These are phyloP conservation scores for Jordanella pulchra DNA, from an alignment of 2,797 vertebrate species.

Conservation along the genomic window DNA sequence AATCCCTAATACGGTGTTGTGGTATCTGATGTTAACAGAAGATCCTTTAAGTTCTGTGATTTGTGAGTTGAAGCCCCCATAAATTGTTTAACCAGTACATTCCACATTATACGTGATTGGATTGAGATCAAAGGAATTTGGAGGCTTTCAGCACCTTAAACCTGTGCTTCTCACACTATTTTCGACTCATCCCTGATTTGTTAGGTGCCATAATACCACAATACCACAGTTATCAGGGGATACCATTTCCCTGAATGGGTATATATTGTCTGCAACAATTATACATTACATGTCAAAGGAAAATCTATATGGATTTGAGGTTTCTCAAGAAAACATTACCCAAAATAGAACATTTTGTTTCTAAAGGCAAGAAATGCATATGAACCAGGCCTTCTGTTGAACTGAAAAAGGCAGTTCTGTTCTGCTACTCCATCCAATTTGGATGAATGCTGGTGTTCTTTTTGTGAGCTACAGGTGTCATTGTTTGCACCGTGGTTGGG, in stretches of 20 bases:
- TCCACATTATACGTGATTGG: neutral
- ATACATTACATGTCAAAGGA: neutral
- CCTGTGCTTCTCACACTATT: neutral
- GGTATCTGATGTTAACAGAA: neutral
- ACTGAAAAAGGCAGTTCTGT: neutral
- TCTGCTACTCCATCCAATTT: neutral
- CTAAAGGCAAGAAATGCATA: neutral
- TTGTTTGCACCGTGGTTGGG: neutral
- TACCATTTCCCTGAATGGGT: neutral
- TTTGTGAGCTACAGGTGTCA: neutral
- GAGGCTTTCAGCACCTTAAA: neutral
- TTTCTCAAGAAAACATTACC: neutral
- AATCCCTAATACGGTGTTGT: neutral
- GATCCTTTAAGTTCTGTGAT: neutral
- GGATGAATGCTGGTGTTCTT: neutral
- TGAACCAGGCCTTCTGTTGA: neutral
- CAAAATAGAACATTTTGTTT: neutral
- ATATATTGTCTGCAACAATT: neutral
- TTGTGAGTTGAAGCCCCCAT: neutral
- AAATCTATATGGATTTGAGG: neutral
- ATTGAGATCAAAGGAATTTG: neutral
- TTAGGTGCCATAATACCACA: neutral
- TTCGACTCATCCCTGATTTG: neutral
- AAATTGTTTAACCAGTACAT: neutral
- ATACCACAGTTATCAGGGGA: neutral